Conservation (phyloP, 2,888 invertebrate species). For the Drosophila austrosaltans region DNA sequence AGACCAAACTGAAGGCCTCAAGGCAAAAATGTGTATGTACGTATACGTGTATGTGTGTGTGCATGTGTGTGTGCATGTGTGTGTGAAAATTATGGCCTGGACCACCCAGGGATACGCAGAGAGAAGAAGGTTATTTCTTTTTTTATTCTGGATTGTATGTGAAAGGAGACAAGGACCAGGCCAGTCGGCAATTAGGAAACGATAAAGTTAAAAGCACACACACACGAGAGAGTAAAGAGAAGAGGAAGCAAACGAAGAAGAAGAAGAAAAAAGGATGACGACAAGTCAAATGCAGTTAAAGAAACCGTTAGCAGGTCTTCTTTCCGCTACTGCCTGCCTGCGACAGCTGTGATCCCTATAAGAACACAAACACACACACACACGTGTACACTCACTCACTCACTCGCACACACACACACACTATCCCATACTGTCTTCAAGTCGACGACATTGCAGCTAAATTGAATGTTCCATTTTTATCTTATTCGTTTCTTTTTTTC, state of each 20-base stretch:
- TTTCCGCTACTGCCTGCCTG: conserved; percentile 56
- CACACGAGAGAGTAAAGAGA: conserved; percentile 15
- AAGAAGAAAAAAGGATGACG: conserved; percentile 28
- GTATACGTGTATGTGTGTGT: not conserved
- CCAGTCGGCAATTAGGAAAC: conserved; percentile 70
- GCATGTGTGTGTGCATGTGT: not conserved
- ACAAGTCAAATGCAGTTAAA: conserved; percentile 59
- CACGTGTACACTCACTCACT: conserved; percentile 21
- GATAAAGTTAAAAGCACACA: conserved; percentile 64
- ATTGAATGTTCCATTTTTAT: conserved; percentile 64
- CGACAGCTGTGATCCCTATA: conserved; percentile 62
- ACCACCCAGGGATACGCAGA: conserved; percentile 37
- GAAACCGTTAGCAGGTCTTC: conserved; percentile 36
- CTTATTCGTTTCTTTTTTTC: conserved; percentile 10
- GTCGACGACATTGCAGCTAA: conserved; percentile 55
- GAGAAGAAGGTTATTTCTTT: not conserved
- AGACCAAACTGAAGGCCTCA: conserved; percentile 24
- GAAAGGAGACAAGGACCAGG: conserved; percentile 15
- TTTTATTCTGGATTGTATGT: not conserved
- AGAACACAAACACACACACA: conserved; percentile 27
- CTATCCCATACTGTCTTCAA: not conserved
- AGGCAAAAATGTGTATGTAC: conserved; percentile 14
- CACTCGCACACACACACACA: conserved; percentile 15
- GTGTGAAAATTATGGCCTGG: conserved; percentile 56
- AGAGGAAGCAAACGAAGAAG: conserved; percentile 10